Conservation (phyloP, 2,113 vertebrate species). For the Larimichthys polyactis region DNA sequence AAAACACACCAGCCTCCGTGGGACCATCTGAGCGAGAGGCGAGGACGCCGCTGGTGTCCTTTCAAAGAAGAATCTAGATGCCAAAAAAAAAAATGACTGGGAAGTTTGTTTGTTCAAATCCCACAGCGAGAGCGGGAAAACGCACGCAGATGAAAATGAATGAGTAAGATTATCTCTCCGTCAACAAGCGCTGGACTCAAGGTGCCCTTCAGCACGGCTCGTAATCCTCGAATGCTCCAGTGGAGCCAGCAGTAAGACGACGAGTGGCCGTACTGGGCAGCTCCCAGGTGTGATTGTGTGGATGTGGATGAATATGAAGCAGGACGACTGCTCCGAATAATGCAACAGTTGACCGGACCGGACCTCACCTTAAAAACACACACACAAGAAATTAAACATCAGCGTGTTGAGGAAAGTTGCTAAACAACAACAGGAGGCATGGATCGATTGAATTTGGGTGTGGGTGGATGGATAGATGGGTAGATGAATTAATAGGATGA, state of each 20-base stretch:
- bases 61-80: conserved; percentile 25
- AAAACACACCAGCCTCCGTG: conserved; percentile 52
- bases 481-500: conserved; percentile 49
- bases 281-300: conserved; percentile 46
- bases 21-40: conserved; percentile 40
- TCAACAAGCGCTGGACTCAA: conserved; percentile 57
- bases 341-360: not conserved
- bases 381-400: not conserved
- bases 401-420: not conserved
- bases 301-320: conserved; percentile 53
- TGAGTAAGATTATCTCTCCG: conserved; percentile 32
- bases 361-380: conserved; percentile 7
- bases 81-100: conserved; percentile 9
- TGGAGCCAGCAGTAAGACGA: conserved; percentile 43
- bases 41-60: not conserved
- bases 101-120: conserved; percentile 46
- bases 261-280: conserved; percentile 48
- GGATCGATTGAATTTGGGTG: conserved; percentile 19
- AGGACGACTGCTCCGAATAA: conserved; percentile 3
- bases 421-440: not conserved
- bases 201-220: conserved; percentile 65
- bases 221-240: conserved; percentile 48
- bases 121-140: not conserved
- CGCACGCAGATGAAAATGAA: conserved; percentile 22
- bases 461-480: conserved; percentile 44